A percentile compares a stretch with the other conserved stretches of the same genome.
Conservation (phyloP, 2,113 vertebrate genomes). For the Melanerpes aurifrons region DNA sequence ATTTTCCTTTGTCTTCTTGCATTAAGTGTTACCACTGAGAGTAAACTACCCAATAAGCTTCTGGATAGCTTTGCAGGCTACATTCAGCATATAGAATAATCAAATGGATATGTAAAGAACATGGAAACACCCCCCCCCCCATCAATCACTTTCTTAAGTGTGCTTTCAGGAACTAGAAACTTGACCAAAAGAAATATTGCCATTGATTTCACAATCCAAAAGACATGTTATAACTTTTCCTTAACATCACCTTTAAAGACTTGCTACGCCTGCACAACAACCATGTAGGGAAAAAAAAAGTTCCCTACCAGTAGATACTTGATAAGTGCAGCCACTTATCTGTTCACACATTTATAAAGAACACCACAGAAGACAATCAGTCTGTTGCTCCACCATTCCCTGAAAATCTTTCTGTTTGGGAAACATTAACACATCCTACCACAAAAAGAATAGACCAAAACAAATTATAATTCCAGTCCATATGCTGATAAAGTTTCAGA, state of each 20-base stretch:
- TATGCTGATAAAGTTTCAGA: neutral
- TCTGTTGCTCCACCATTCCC: neutral
- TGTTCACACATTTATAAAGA: neutral
- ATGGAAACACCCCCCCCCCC: neutral
- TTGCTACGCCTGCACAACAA: neutral
- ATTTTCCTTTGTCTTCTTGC: constrained; percentile 26
- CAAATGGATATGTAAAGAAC: neutral
- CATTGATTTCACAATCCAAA: neutral
- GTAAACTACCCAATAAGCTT: constrained; percentile 3
- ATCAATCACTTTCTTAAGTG: neutral
- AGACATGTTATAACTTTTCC: neutral
- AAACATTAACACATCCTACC: neutral
- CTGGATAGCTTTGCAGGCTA: constrained; percentile 45
- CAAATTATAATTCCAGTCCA: neutral
- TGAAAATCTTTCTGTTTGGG: neutral
- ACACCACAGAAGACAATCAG: neutral
- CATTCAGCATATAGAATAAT: constrained; percentile 7
- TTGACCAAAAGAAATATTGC: neutral
- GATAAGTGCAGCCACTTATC: neutral
- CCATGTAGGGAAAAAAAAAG: neutral
- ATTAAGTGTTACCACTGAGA: neutral
- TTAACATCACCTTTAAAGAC: neutral
- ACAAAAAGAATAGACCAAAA: neutral
- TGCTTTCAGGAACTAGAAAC: neutral
- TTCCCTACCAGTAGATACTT: neutral